These are phyloP conservation scores for Zophobas atratus DNA, from an alignment of 1,140 invertebrate species.

Conservation along the genomic window DNA sequence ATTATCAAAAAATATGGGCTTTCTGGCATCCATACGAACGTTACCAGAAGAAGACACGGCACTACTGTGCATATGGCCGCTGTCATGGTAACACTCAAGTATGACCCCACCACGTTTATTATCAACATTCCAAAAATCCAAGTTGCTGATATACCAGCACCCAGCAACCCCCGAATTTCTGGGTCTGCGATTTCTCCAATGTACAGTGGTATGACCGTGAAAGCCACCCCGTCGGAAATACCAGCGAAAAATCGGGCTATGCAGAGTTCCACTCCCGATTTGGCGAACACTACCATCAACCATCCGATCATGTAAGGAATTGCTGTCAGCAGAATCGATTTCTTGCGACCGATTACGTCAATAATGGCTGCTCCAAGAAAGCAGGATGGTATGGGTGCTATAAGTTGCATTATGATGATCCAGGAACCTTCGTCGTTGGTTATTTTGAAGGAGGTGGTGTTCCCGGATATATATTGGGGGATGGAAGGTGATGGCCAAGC, in stretches of 20 bases:
- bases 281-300: constrained; percentile 70
- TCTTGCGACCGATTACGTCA: constrained; percentile 75
- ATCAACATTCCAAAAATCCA: constrained; percentile 75
- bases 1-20: constrained; percentile 79
- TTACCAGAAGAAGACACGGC: constrained; percentile 72
- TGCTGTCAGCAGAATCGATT: constrained; percentile 70
- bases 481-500: constrained; percentile 64
- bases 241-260: constrained; percentile 65
- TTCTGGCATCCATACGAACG: constrained; percentile 80
- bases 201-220: constrained; percentile 70
- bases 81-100: constrained; percentile 72
- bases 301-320: constrained; percentile 75
- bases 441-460: constrained; percentile 54
- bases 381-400: constrained; percentile 74
- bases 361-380: constrained; percentile 69
- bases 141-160: constrained; percentile 46
- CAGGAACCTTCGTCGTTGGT: constrained; percentile 69
- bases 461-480: constrained; percentile 61
- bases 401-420: constrained; percentile 73
- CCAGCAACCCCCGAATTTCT: constrained; percentile 73
- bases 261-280: constrained; percentile 66
- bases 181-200: constrained; percentile 77
- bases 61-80: constrained; percentile 72
- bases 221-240: constrained; percentile 48
- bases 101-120: constrained; percentile 76